Percentiles rank a stretch among this genome's conserved stretches.
phyloP scores from a whole-genome alignment of 2,888 invertebrate species.

The Abrostola tripartita region DNA sequence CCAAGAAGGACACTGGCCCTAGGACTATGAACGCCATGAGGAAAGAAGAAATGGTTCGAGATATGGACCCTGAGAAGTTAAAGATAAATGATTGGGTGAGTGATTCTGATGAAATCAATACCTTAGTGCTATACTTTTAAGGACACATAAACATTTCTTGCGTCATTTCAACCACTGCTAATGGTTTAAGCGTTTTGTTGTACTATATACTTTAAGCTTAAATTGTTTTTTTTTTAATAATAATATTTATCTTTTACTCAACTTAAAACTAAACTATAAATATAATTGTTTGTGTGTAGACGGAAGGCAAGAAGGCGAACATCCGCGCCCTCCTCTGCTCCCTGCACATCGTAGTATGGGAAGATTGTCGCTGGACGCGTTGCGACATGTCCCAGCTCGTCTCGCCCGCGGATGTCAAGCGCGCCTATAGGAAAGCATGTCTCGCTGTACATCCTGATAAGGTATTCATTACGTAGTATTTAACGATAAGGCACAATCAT shows the following conservation, averaged over 20 bases:
- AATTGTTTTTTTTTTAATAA: not conserved
- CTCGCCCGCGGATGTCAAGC: slow-evolving; percentile 97
- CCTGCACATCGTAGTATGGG: slow-evolving; percentile 97
- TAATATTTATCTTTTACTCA: not conserved
- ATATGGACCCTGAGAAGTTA: slow-evolving; percentile 97
- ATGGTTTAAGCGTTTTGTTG: too few species aligned
- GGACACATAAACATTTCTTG: too few species aligned
- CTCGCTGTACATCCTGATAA: slow-evolving; percentile 99
- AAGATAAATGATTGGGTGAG: slow-evolving; percentile 94
- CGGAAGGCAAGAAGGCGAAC: slow-evolving; percentile 98
- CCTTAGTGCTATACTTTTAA: too few species aligned
- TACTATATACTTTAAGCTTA: too few species aligned
- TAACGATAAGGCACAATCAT: not conserved
- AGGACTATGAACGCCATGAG: slow-evolving; percentile 97
- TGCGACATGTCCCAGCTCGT: slow-evolving; percentile 98
- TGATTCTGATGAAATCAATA: not conserved
- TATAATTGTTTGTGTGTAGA: slow-evolving; percentile 83
- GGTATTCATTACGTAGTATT: slow-evolving; percentile 84
- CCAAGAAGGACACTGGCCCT: slow-evolving; percentile 92
- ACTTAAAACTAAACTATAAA: not conserved
- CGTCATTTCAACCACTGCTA: too few species aligned
- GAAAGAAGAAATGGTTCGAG: slow-evolving; percentile 94
- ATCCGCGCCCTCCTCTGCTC: slow-evolving; percentile 98
- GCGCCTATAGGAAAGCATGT: slow-evolving; percentile 98
- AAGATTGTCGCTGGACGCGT: slow-evolving; percentile 96